Conservation (phyloP, 2,888 invertebrate genomes). For the Chaetogeoica ovagalla region DNA sequence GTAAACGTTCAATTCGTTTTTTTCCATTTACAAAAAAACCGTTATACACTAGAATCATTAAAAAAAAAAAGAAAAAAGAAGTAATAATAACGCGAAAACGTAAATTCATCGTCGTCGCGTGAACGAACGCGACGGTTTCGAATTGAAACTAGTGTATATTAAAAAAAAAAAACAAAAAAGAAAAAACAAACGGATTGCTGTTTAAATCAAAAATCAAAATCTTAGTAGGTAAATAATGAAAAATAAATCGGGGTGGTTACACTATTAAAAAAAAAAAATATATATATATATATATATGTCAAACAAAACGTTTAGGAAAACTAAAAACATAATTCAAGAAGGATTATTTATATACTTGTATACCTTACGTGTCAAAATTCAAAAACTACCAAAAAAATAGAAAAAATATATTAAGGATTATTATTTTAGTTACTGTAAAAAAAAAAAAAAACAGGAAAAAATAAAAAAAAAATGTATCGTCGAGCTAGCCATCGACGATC, state of each 20-base stretch:
- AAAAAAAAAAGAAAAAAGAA: background rate
- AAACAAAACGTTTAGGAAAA: conserved; percentile 27
- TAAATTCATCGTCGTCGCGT: background rate
- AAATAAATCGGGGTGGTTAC: conserved; percentile 30
- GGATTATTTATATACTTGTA: background rate
- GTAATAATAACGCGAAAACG: too few species aligned
- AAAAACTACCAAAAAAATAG: conserved; percentile 41
- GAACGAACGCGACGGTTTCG: background rate
- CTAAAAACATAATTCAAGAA: conserved; percentile 6
- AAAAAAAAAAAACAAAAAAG: conserved; percentile 1
- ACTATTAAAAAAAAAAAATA: conserved; percentile 14
- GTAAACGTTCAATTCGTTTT: conserved; percentile 18
- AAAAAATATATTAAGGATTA: conserved; percentile 8
- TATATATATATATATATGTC: conserved; percentile 4
- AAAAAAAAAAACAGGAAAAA: conserved; percentile 1
- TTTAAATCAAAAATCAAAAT: conserved; percentile 44
- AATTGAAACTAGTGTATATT: background rate
- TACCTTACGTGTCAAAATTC: conserved; percentile 33
- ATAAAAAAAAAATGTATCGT: conserved; percentile 38
- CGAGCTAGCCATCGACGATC: conserved; percentile 48
- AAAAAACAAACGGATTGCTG: conserved; percentile 10
- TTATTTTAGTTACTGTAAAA: conserved; percentile 42
- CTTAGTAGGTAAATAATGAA: conserved; percentile 19
- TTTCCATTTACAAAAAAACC: conserved; percentile 3
- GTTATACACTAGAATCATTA: conserved; percentile 15